phyloP scores from a whole-genome alignment of 35 echinoderm and acorn worm species.

The Acanthaster planci region DNA sequence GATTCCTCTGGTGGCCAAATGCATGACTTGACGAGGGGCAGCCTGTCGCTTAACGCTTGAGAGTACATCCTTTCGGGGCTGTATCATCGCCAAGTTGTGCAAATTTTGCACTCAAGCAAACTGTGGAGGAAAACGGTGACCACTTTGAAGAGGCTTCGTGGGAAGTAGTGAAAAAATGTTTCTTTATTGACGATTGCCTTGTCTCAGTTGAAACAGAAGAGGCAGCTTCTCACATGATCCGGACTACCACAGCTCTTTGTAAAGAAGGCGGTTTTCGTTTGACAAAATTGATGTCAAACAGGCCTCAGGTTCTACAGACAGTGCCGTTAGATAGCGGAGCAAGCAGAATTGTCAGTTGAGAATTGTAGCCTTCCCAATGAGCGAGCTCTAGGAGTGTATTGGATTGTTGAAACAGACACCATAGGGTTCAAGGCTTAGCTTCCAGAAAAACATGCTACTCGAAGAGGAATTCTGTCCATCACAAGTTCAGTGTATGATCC shows the following conservation, averaged over 20 bases:
- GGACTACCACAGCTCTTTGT: constrained; percentile 2
- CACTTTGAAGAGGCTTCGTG: background rate
- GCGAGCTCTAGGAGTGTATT: constrained; percentile 55
- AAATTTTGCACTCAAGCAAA: constrained; percentile 53
- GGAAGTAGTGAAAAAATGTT: constrained; percentile 36
- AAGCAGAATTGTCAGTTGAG: constrained; percentile 26
- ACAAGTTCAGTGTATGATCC: constrained; percentile 72
- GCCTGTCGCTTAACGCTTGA: constrained; percentile 38
- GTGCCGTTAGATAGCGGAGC: constrained; percentile 52
- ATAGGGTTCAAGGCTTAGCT: constrained; percentile 34
- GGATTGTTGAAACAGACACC: constrained; percentile 50
- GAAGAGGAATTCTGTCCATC: constrained; percentile 56
- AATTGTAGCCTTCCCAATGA: constrained; percentile 45
- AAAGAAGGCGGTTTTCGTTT: constrained; percentile 32
- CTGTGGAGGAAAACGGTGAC: constrained; percentile 26
- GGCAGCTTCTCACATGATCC: constrained; percentile 28
- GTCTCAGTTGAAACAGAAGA: background rate
- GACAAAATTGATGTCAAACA: constrained; percentile 45
- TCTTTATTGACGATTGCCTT: constrained; percentile 71
- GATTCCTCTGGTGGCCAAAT: constrained; percentile 50
- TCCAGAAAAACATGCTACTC: constrained; percentile 23
- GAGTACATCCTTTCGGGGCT: constrained; percentile 68
- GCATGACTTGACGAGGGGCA: constrained; percentile 13
- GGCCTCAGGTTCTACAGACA: constrained; percentile 14
- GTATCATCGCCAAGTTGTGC: constrained; percentile 60